These are phyloP conservation scores for Strigamia crassipes DNA, from an alignment of 2,888 invertebrate genomes.

Conservation along the genomic window DNA sequence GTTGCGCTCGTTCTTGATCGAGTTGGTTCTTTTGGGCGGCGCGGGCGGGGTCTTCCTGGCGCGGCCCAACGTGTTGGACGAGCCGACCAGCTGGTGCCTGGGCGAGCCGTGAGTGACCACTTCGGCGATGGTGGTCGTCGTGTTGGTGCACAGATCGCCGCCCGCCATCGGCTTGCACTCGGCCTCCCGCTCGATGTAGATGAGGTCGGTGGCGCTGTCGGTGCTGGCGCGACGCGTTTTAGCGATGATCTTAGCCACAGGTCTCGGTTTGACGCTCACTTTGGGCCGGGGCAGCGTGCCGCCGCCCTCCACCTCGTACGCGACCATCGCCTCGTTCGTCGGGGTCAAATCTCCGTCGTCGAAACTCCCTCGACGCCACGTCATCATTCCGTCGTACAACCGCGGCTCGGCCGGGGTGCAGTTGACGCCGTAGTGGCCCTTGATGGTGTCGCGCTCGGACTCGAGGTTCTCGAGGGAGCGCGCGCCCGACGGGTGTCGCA, in stretches of 20 bases:
- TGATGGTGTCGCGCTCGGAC: slow-evolving; percentile 45
- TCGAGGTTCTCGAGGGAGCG: slow-evolving; percentile 50
- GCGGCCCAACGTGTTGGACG: slow-evolving; percentile 53
- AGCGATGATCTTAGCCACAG: slow-evolving; percentile 73
- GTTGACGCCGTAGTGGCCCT: not conserved
- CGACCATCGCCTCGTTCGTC: slow-evolving; percentile 70
- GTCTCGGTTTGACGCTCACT: slow-evolving; percentile 77
- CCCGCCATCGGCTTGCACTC: slow-evolving; percentile 44
- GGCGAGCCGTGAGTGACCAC: slow-evolving; percentile 53
- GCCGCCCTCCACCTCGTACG: slow-evolving; percentile 59
- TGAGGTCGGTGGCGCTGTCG: slow-evolving; percentile 36
- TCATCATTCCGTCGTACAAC: slow-evolving; percentile 49
- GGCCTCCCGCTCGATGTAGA: slow-evolving; percentile 43
- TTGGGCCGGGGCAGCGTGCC: slow-evolving; percentile 86
- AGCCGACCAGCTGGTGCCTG: slow-evolving; percentile 42
- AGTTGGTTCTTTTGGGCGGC: slow-evolving; percentile 62
- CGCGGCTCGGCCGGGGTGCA: slow-evolving; percentile 18
- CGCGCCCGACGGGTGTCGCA: slow-evolving; percentile 52
- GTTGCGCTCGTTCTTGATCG: slow-evolving; percentile 55
- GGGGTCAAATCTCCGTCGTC: slow-evolving; percentile 90
- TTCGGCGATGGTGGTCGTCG: not conserved
- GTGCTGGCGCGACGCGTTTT: slow-evolving; percentile 53
- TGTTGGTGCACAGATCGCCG: slow-evolving; percentile 36
- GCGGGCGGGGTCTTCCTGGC: slow-evolving; percentile 61
- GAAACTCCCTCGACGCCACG: slow-evolving; percentile 74